Conservation (phyloP, 2,888 invertebrate genomes). For the Caenorhabditis virilis region DNA sequence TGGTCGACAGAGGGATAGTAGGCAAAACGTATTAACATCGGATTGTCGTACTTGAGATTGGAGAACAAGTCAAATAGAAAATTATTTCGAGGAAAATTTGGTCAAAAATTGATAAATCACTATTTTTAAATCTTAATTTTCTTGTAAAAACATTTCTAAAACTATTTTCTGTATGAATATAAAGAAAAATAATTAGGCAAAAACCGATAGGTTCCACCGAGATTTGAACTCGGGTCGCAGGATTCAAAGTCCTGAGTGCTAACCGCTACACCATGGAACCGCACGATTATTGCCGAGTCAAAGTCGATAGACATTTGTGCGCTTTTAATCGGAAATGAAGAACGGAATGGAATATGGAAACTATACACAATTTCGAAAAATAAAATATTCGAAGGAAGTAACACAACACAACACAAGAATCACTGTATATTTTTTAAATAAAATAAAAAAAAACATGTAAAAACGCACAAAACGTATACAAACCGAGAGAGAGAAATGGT, state of each 20-base stretch:
- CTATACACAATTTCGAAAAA: not conserved
- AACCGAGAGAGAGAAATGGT: not conserved
- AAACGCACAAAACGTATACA: not conserved
- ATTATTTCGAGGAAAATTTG: too few relatives aligned
- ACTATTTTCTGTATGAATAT: not conserved
- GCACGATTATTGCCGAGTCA: not conserved
- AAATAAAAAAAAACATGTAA: not conserved
- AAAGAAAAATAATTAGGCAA: not conserved
- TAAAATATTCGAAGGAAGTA: not conserved
- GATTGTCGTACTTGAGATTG: not conserved
- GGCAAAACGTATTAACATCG: not conserved
- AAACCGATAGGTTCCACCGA: constrained; percentile 50
- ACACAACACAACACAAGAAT: too few relatives aligned
- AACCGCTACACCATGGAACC: constrained; percentile 56
- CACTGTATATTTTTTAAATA: too few relatives aligned
- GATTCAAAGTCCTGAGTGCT: constrained; percentile 57
- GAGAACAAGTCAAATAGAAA: not conserved
- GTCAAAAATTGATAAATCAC: too few relatives aligned
- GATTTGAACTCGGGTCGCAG: constrained; percentile 55
- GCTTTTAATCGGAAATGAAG: not conserved
- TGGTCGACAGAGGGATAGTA: too few relatives aligned
- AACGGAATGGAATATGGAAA: not conserved
- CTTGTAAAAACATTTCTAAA: too few relatives aligned
- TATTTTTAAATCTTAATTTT: too few relatives aligned
- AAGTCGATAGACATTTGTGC: not conserved